Evolutionary conservation across 2,888 invertebrate genomes (phyloP).

Genomic region (Pomacea canaliculata): DNA sequence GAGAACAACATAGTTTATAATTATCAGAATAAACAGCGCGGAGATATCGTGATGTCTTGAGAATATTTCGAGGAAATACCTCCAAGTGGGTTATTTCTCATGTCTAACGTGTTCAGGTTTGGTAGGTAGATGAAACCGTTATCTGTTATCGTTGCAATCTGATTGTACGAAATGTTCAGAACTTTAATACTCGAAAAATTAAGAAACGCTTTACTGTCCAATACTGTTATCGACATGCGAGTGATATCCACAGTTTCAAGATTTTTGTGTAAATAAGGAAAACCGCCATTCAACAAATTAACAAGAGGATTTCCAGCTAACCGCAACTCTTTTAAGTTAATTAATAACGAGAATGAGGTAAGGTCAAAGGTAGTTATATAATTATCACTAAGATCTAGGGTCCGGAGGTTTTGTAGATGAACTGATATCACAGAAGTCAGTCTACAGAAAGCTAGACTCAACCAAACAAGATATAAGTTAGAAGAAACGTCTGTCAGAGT

Average conservation of each 20-base stretch:
- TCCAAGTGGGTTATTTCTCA: slow-evolving; percentile 9
- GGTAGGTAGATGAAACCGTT: slow-evolving; percentile 16
- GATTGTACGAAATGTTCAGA: too few relatives aligned
- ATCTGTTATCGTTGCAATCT: background rate
- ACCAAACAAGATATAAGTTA: slow-evolving; percentile 2
- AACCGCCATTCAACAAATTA: too few relatives aligned
- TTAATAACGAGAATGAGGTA: slow-evolving; percentile 1
- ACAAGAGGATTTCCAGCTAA: slow-evolving; percentile 2
- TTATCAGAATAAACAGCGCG: slow-evolving; percentile 18
- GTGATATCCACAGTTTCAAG: too few relatives aligned
- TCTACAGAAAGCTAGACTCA: slow-evolving; percentile 7
- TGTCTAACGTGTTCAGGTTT: slow-evolving; percentile 13
- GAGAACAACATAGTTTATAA: slow-evolving; percentile 25
- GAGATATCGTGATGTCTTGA: background rate
- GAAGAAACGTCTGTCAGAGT: background rate
- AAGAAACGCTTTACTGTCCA: too few relatives aligned
- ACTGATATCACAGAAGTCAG: background rate
- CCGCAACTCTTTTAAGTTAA: slow-evolving; percentile 11
- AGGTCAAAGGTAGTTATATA: slow-evolving; percentile 3
- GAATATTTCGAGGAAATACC: background rate
- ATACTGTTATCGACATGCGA: too few relatives aligned
- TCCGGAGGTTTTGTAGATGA: slow-evolving; percentile 14
- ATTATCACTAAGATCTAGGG: slow-evolving; percentile 23
- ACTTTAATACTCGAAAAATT: too few relatives aligned
- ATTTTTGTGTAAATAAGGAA: too few relatives aligned